These are phyloP conservation scores for Rhopilema esculentum DNA, from an alignment of 30 jellyfish, hydroid and myxozoan species.

Conservation along the genomic window DNA sequence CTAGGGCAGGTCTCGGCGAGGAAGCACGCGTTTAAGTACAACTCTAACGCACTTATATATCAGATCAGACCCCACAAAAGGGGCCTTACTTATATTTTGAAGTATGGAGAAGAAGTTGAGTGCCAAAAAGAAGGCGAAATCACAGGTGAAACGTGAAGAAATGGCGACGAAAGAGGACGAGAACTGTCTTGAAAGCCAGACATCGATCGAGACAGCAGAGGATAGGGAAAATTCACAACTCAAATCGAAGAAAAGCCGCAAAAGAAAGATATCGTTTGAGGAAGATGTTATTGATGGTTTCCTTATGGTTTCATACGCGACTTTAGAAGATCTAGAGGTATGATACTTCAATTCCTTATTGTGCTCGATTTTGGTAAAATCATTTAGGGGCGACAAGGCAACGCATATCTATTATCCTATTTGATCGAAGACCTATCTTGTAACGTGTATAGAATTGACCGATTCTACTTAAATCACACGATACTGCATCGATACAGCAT, in stretches of 20 bases:
- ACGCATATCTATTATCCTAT: background rate
- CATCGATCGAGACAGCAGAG: constrained; percentile 57
- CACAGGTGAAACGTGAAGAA: constrained; percentile 49
- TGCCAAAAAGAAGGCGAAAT: constrained; percentile 60
- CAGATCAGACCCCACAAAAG: background rate
- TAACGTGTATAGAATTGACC: background rate
- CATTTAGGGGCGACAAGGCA: background rate
- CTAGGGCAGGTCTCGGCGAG: constrained; percentile 62
- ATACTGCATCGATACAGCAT: background rate
- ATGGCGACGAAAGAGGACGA: constrained; percentile 30
- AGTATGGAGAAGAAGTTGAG: constrained; percentile 68
- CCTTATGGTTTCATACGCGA: constrained; percentile 73
- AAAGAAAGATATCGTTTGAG: constrained; percentile 57
- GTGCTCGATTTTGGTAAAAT: background rate
- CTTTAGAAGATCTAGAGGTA: constrained; percentile 78
- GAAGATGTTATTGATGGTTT: constrained; percentile 81
- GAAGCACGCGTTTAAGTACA: constrained; percentile 43
- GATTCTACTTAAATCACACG: background rate
- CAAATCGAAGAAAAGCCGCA: constrained; percentile 67
- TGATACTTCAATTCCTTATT: background rate
- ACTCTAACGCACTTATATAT: background rate
- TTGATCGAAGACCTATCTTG: background rate
- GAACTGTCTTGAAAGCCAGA: constrained; percentile 41
- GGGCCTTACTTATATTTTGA: background rate
- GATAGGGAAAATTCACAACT: constrained; percentile 37